Conservation (phyloP, 92 coral and sea anemone species). For the Zoanthus sansibaricus region DNA sequence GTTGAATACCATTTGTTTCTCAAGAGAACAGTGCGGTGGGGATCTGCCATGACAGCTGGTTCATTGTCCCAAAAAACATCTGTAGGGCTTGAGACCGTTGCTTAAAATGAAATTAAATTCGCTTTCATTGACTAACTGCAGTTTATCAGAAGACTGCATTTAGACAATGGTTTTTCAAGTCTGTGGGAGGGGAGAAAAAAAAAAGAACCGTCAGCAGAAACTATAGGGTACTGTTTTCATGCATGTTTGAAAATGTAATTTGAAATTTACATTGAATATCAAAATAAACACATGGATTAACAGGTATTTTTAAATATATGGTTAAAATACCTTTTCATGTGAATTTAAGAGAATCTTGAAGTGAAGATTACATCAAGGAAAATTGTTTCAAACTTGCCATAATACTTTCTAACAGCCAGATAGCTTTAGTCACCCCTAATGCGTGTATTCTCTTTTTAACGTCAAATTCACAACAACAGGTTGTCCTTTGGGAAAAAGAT, state of each 20-base stretch:
- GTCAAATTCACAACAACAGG: constrained; percentile 31
- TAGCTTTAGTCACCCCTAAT: constrained; percentile 1
- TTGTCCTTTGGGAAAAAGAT: not conserved
- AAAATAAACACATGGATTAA: constrained; percentile 13
- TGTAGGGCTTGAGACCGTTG: constrained; percentile 34
- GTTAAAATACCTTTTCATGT: not conserved
- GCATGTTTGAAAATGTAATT: not conserved
- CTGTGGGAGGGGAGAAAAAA: constrained; percentile 26
- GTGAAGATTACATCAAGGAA: not conserved
- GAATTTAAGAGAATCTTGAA: not conserved
- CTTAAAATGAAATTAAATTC: constrained; percentile 42
- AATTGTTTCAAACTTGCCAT: not conserved
- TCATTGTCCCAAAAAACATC: constrained; percentile 40
- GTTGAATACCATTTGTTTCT: constrained; percentile 4
- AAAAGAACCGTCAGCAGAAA: not conserved
- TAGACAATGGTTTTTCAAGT: constrained; percentile 23
- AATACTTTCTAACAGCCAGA: not conserved
- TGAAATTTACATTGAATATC: constrained; percentile 16
- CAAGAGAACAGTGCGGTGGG: constrained; percentile 29
- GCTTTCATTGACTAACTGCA: constrained; percentile 44
- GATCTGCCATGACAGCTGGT: constrained; percentile 24
- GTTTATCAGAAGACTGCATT: constrained; percentile 37
- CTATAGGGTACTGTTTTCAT: not conserved
- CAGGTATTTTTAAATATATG: not conserved
- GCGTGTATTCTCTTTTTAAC: constrained; percentile 24